phyloP scores from a whole-genome alignment of 37 sponge, comb jelly and placozoan genomes.

The Mnemiopsis leidyi region DNA sequence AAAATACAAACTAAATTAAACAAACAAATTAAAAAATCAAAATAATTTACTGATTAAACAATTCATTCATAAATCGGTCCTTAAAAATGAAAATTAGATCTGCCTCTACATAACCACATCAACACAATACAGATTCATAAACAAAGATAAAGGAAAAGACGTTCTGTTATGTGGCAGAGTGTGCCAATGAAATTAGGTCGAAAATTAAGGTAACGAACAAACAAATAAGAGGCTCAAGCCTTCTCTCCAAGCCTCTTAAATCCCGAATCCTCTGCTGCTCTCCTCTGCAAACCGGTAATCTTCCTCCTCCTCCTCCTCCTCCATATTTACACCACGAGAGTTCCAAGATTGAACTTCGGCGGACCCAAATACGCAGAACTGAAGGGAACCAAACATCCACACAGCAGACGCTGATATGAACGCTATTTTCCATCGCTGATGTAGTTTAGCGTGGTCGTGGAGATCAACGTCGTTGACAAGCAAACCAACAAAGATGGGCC shows the following conservation, averaged over 20 bases:
- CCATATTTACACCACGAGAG: background rate
- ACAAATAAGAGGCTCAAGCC: no score
- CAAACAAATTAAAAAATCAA: no score
- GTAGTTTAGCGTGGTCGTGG: background rate
- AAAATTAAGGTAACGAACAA: no score
- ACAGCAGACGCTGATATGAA: background rate
- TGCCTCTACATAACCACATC: no score
- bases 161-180: no score
- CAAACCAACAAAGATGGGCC: slow-evolving; percentile 7
- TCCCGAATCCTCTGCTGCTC: background rate
- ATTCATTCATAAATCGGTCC: no score
- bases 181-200: no score
- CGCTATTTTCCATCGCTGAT: slow-evolving; percentile 5
- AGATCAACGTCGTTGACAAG: slow-evolving; percentile 3
- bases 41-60: no score
- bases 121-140: no score
- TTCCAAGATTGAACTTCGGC: slow-evolving; percentile 16
- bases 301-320: slow-evolving; percentile 30
- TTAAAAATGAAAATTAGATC: no score
- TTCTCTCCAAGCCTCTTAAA: background rate
- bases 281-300: background rate
- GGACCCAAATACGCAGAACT: background rate
- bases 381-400: slow-evolving; percentile 38
- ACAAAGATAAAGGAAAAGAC: no score
- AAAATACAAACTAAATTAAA: no score